A percentile compares a stretch with the other conserved stretches of the same genome.
phyloP scores from a whole-genome alignment of 2,797 vertebrate species.

The Anguilla megastoma region DNA sequence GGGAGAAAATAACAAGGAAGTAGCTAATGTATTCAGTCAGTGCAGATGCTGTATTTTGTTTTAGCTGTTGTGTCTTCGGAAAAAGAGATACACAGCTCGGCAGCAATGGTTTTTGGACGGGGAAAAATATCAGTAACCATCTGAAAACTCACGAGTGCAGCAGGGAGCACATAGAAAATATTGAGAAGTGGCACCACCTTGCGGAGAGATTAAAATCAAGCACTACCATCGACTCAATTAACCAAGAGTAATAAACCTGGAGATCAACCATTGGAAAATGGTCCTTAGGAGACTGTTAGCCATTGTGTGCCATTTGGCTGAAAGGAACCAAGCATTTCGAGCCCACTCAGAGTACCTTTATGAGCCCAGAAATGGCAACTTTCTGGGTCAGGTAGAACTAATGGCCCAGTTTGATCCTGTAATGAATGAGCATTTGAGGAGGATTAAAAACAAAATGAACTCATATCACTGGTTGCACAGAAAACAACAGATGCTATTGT shows the following conservation, averaged over 20 bases:
- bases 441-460: slow-evolving; percentile 35
- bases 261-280: slow-evolving; percentile 6
- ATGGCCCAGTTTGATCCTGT: slow-evolving; percentile 33
- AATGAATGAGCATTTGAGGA: slow-evolving; percentile 36
- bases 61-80: neutral
- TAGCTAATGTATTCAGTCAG: neutral
- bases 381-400: slow-evolving; percentile 36
- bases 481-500: slow-evolving; percentile 23
- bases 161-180: neutral
- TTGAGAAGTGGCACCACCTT: neutral
- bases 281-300: slow-evolving; percentile 4
- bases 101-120: neutral
- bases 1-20: neutral
- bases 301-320: slow-evolving; percentile 31
- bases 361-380: slow-evolving; percentile 21
- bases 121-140: neutral
- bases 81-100: neutral
- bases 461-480: slow-evolving; percentile 16
- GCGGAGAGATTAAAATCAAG: neutral
- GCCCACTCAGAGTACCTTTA: slow-evolving; percentile 12
- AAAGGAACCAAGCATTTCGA: slow-evolving; percentile 18
- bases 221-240: neutral
- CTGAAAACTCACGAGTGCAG: neutral
- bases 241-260: neutral
- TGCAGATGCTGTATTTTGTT: neutral